Conservation (phyloP, 2,888 invertebrate species). For the Trachelus iudaicus region DNA sequence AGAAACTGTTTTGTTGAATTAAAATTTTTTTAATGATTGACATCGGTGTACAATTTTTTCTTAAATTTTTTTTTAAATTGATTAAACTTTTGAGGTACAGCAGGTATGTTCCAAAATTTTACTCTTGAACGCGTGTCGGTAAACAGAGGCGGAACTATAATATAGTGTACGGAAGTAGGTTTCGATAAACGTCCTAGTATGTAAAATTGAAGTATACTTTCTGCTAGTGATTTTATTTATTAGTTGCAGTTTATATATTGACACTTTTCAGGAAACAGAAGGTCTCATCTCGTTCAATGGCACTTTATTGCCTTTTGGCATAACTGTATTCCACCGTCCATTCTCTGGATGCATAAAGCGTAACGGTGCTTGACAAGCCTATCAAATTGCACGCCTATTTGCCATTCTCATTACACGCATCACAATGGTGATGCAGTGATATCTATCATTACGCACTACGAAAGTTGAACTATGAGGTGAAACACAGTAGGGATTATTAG, state of each 20-base stretch:
- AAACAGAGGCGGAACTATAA: too few relatives aligned
- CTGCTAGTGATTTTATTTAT: neutral
- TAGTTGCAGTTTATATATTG: neutral
- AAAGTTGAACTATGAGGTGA: neutral
- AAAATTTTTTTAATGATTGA: neutral
- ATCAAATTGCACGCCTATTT: conserved; percentile 55
- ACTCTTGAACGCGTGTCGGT: too few relatives aligned
- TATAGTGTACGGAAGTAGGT: too few relatives aligned
- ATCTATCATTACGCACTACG: conserved; percentile 41
- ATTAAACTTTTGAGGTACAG: neutral
- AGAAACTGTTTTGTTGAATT: neutral
- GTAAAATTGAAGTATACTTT: neutral
- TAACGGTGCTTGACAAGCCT: conserved; percentile 55
- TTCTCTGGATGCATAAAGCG: conserved; percentile 48
- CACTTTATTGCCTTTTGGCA: conserved; percentile 28
- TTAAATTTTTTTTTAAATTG: too few relatives aligned
- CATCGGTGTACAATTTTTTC: too few relatives aligned
- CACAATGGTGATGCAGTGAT: conserved; percentile 49
- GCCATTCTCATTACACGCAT: conserved; percentile 54
- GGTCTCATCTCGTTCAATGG: neutral
- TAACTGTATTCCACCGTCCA: conserved; percentile 49
- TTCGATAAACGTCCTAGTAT: neutral
- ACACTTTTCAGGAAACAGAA: neutral
- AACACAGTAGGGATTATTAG: neutral
- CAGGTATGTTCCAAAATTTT: too few relatives aligned